Conservation (phyloP, 2,113 vertebrate genomes). For the Hymenochirus boettgeri region DNA sequence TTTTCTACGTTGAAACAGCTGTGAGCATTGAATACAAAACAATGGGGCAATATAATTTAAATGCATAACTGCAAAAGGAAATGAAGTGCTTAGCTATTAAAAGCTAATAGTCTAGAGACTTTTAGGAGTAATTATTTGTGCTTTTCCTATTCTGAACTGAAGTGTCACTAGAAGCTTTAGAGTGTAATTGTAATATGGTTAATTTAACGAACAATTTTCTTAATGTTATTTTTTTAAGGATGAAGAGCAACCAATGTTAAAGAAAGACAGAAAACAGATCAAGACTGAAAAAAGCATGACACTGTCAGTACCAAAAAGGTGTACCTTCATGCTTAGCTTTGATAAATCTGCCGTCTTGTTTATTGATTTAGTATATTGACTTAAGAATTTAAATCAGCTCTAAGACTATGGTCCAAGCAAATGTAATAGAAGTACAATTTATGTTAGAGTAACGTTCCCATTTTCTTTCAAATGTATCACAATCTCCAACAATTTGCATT, state of each 20-base stretch:
- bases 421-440: no score
- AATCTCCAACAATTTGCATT: no score
- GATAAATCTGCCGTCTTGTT: neutral
- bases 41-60: neutral
- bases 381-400: neutral
- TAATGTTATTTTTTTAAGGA: constrained; percentile 19
- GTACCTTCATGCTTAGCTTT: neutral
- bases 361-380: neutral
- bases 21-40: neutral
- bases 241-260: neutral
- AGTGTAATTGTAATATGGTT: neutral
- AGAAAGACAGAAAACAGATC: constrained; percentile 9
- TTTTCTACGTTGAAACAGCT: neutral
- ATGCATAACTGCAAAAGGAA: no score
- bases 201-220: neutral
- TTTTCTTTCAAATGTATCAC: neutral
- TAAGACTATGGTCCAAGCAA: no score
- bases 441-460: neutral
- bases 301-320: constrained; percentile 4
- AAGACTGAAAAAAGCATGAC: constrained; percentile 7
- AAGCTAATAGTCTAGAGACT: neutral
- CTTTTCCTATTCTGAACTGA: neutral
- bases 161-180: neutral
- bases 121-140: neutral
- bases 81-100: no score